These are phyloP conservation scores for Hydrolagus affinis DNA, from an alignment of 2,113 vertebrate genomes.

Conservation along the genomic window DNA sequence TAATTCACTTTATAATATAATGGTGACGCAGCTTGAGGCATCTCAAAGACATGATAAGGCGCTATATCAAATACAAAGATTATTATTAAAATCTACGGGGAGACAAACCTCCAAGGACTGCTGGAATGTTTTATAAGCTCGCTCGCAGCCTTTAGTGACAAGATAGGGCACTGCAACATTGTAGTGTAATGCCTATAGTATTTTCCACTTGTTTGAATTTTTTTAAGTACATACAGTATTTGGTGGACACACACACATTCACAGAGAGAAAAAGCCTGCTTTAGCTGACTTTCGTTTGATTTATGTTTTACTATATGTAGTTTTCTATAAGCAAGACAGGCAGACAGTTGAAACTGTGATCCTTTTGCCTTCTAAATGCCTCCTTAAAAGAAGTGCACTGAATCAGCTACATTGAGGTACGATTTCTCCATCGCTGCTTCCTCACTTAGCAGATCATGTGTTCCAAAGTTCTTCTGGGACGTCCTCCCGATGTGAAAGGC, in stretches of 20 bases:
- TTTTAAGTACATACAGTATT: no score
- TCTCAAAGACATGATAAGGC: no score
- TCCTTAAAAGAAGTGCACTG: background rate
- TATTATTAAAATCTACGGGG: no score
- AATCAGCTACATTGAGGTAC: slow-evolving; percentile 25
- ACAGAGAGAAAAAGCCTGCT: background rate
- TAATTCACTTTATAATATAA: no score
- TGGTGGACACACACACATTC: background rate
- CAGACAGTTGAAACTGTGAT: slow-evolving; percentile 9
- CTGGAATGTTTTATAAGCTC: background rate
- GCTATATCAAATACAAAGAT: no score
- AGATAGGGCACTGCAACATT: background rate
- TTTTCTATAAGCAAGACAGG: background rate
- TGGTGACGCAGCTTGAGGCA: no score
- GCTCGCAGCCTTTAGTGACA: background rate
- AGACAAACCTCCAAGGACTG: no score
- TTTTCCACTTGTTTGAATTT: background rate
- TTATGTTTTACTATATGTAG: background rate
- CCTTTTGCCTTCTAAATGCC: slow-evolving; percentile 15
- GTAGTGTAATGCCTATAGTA: background rate
- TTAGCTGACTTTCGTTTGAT: slow-evolving; percentile 18
- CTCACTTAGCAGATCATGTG: slow-evolving; percentile 1
- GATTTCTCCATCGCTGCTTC: slow-evolving; percentile 15
- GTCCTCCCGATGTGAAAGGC: no score
- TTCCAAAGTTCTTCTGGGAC: slow-evolving; percentile 9